Base-by-base conservation (phyloP, 2,797 vertebrate species). In the Cottoperca gobio region DNA sequence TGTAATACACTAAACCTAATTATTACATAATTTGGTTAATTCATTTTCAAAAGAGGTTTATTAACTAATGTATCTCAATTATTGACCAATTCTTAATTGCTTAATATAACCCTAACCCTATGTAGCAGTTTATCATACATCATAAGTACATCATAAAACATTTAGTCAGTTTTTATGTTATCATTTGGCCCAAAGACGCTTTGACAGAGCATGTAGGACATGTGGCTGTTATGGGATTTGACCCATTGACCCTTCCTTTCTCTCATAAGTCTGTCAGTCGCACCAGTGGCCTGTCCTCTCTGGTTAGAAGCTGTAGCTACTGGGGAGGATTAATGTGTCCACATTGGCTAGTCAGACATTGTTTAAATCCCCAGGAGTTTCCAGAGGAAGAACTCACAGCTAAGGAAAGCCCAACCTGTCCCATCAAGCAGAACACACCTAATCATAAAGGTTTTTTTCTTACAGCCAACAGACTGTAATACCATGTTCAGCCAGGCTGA, bases 311-410 rank as follows among this genome's bases (percentile, higher is more conserved):
- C 78, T 70, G 55, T 13, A 50, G 57, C 69, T 49, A 67, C 67
- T 69, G 48, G 54, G 76, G 31, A 80, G 79, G 77, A 85, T 87
- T 86, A 77, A 72, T 83, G 43, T 80, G 65, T 77, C 82, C 33
- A 68, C 76, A 80, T 10, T 24, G 60, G 57, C 64, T 58, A 45
- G 13, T 70, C 69, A 74, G 66, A 78, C 74, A 77, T 65, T 72
- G 81, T 79, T 64, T 48, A 55, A 83, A 71, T 53, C 62, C 64
- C 23, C 52, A 46, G 72, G 75, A 73, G 63, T 75, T 72, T 82
- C 43, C 69, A 63, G 33, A 65, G 66, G 65, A 81, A 72, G 26
- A 62, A 68, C 58, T 78, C 50, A 33, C 33, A 42, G 40, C 48
- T 23, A 45, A 72, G 50, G 62, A 79, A 64, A 74, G 35, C 28